Percentiles rank a stretch among this genome's conserved stretches.
phyloP scores from a whole-genome alignment of 2,888 invertebrate genomes.

The Netelia fuscicornis region DNA sequence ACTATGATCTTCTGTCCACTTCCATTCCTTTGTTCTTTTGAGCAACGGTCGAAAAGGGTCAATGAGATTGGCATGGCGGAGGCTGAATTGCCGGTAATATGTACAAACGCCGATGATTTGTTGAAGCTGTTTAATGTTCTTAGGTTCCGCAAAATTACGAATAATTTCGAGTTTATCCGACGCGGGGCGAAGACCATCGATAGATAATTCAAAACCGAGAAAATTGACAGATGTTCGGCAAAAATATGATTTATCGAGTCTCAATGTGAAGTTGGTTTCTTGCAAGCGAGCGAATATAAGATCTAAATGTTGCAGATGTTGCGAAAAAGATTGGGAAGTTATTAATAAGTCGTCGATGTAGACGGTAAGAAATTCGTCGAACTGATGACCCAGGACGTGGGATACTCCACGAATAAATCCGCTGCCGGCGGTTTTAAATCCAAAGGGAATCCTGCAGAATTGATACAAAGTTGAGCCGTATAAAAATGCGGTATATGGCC shows the following conservation, averaged over 20 bases:
- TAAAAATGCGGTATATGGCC: conserved; percentile 64
- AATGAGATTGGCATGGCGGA: conserved; percentile 33
- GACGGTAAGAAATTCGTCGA: conserved; percentile 60
- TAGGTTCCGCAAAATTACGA: conserved; percentile 69
- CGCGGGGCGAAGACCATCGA: conserved; percentile 26
- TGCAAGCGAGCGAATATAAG: conserved; percentile 66
- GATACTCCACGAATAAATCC: conserved; percentile 66
- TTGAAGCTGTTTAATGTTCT: conserved; percentile 71
- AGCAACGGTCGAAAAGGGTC: conserved; percentile 58
- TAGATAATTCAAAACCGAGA: conserved; percentile 65
- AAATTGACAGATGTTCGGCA: conserved; percentile 68
- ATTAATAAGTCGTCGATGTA: conserved; percentile 61
- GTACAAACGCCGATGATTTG: conserved; percentile 62
- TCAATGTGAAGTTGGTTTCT: neutral
- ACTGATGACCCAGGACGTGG: neutral
- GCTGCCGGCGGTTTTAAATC: neutral
- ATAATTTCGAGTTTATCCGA: conserved; percentile 61
- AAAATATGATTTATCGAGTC: neutral
- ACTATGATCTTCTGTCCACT: conserved; percentile 55
- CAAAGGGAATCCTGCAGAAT: neutral
- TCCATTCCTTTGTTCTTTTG: conserved; percentile 32
- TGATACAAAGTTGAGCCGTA: conserved; percentile 33
- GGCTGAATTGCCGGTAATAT: conserved; percentile 57
- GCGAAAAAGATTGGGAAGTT: conserved; percentile 67
- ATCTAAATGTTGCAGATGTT: conserved; percentile 69